These are phyloP conservation scores for Thalpophila matura DNA, from an alignment of 2,888 invertebrate species.

Conservation along the genomic window DNA sequence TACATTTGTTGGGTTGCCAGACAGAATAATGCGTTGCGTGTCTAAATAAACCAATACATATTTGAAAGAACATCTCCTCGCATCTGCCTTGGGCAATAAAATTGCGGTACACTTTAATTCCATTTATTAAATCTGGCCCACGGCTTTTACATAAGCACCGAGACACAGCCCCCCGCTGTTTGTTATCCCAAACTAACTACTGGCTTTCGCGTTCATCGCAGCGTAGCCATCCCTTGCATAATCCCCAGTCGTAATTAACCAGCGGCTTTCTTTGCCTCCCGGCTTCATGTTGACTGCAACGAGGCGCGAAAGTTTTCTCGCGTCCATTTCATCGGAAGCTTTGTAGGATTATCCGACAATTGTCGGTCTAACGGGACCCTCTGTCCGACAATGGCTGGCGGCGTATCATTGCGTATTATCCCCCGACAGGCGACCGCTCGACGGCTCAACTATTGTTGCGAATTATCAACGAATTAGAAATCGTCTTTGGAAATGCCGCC, in stretches of 20 bases:
- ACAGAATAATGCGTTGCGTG: slow-evolving; percentile 30
- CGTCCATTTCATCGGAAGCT: slow-evolving; percentile 83
- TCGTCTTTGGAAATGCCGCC: slow-evolving; percentile 78
- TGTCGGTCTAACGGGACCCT: slow-evolving; percentile 84
- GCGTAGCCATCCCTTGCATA: slow-evolving; percentile 82
- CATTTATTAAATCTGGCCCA: slow-evolving; percentile 67
- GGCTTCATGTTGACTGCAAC: slow-evolving; percentile 83
- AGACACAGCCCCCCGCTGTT: slow-evolving; percentile 81
- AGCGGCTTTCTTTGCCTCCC: slow-evolving; percentile 79
- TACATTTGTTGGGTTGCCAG: neutral
- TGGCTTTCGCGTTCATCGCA: slow-evolving; percentile 77
- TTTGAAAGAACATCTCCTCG: slow-evolving; percentile 26
- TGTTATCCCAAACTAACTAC: slow-evolving; percentile 80
- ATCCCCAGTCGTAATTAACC: slow-evolving; percentile 83
- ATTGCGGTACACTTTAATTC: slow-evolving; percentile 63
- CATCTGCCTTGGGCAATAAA: slow-evolving; percentile 57
- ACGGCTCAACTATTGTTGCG: slow-evolving; percentile 80
- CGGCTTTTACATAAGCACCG: slow-evolving; percentile 49
- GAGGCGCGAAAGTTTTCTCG: slow-evolving; percentile 87
- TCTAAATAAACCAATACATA: slow-evolving; percentile 23
- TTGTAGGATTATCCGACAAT: slow-evolving; percentile 87
- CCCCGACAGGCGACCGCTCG: slow-evolving; percentile 78
- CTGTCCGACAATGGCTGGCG: slow-evolving; percentile 77
- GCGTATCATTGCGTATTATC: slow-evolving; percentile 89
- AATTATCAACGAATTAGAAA: slow-evolving; percentile 89